Conservation (phyloP, 2,888 invertebrate species). For the Encarsia formosa region DNA sequence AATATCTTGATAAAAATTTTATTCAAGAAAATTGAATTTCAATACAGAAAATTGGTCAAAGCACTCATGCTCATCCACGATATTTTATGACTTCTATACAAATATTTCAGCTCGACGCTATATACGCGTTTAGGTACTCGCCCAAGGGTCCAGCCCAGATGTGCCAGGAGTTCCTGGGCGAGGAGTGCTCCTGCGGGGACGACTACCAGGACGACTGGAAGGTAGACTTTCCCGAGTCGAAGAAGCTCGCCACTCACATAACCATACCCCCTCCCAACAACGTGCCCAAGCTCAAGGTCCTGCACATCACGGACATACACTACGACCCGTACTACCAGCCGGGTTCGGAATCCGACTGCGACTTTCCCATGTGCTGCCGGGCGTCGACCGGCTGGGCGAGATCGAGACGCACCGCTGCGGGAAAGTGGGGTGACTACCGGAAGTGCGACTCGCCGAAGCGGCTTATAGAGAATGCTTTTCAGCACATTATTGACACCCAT, state of each 20-base stretch:
- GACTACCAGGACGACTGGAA: constrained; percentile 20
- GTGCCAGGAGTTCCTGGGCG: constrained; percentile 12
- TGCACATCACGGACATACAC: constrained; percentile 25
- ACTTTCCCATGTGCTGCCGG: constrained; percentile 20
- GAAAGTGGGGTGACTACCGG: constrained; percentile 25
- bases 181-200: constrained; percentile 12
- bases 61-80: too few species aligned
- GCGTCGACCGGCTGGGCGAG: not conserved
- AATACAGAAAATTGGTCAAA: too few species aligned
- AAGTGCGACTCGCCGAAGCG: constrained; percentile 18
- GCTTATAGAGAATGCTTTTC: constrained; percentile 12
- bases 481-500: constrained; percentile 19
- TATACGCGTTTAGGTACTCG: constrained; percentile 7
- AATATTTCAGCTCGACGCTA: constrained; percentile 15
- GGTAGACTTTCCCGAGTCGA: not conserved
- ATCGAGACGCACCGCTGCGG: not conserved
- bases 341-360: constrained; percentile 15
- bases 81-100: too few species aligned
- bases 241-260: not conserved
- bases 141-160: constrained; percentile 18
- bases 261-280: not conserved
- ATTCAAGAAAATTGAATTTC: too few species aligned
- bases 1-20: too few species aligned
- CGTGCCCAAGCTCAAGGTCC: constrained; percentile 4
- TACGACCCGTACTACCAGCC: constrained; percentile 17